Base-by-base conservation (phyloP, 1,140 invertebrate species). In the Mycetomoellerius zeteki region DNA sequence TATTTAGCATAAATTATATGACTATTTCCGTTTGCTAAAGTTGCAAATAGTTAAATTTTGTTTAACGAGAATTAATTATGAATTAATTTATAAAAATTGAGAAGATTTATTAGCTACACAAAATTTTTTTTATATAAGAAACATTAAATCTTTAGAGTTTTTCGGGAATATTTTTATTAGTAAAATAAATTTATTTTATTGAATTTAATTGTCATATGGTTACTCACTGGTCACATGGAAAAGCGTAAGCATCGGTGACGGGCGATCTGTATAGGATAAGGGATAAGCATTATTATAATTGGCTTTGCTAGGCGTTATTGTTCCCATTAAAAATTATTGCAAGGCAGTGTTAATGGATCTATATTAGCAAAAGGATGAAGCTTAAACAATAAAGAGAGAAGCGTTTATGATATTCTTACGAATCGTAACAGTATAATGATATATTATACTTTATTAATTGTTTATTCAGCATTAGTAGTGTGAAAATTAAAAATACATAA, bases 191-290 rank as follows among this genome's bases (percentile, higher is more conserved):
- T 64, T 62, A 77, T 64, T 47, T 50, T 77, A 64, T 52, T 33
- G 16, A 50, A 67, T 54, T 82, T n/a, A 81, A 72, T 72, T 72
- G 12, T 81, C 71, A 71, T 16, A 60, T 72, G 24, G 2, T 81
- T 94, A 97, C 97, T 97, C 96, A 97, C 96, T 97, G 97, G 96
- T 96, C 95, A 93, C 97, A 97, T 93, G 96, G 96, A 93, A 96
- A 96, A 94, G 96, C 96, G 95, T 96, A 97, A 96, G 95, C 95
- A 91, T 96, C 96, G 94, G 95, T 94, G 92, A 96, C 94, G 89
- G 95, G 94, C 93, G 96, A 96, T 96, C 96, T 97, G 95, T 94
- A 93, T 94, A 92, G 50, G 85, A 85, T 56, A 65, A 89, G 56
- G 64, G 30, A 54, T 73, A 52, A 56, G 78, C 14, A n/a, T 81